Percentiles rank a stretch among this genome's conserved stretches.
These are phyloP conservation scores for Tachystola acroxantha DNA, from an alignment of 2,888 invertebrate genomes.

Conservation along the genomic window DNA sequence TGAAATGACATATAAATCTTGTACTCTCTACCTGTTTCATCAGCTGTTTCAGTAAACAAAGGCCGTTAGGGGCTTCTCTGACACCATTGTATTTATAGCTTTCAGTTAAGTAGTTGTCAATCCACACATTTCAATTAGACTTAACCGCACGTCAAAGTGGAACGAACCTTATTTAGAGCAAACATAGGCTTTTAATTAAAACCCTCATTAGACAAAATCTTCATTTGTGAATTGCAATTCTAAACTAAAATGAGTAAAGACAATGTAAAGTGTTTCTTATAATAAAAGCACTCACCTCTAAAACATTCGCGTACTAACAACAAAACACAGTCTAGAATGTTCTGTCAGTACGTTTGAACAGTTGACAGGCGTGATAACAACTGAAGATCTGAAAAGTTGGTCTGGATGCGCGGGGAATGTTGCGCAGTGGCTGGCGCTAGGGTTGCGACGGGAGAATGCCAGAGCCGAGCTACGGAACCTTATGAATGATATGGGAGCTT, in stretches of 20 bases:
- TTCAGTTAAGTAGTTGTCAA: no score
- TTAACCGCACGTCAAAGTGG: neutral
- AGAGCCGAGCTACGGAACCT: conserved; percentile 14
- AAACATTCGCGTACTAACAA: conserved; percentile 52
- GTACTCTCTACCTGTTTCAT: no score
- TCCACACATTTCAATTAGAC: neutral
- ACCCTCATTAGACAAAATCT: neutral
- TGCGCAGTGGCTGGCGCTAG: conserved; percentile 31
- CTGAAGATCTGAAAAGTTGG: conserved; percentile 39
- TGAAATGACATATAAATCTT: no score
- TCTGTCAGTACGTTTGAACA: conserved; percentile 30
- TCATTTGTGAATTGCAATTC: no score
- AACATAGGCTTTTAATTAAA: conserved; percentile 1
- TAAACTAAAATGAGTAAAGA: no score
- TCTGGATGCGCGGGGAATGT: conserved; percentile 36
- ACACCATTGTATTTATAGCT: neutral
- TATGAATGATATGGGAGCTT: conserved; percentile 48
- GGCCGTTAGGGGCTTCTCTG: neutral
- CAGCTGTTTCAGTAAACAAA: conserved; percentile 5
- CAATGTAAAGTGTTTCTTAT: neutral
- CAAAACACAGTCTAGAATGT: conserved; percentile 37
- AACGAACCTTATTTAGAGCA: conserved; percentile 5
- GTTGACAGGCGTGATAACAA: conserved; percentile 43
- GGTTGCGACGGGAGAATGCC: conserved; percentile 24
- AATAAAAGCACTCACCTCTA: conserved; percentile 48